Evolutionary conservation across 2,113 vertebrate species (phyloP), one percentile per base, ranked within the genome.

Genomic region (Fregetta grallaria): DNA sequence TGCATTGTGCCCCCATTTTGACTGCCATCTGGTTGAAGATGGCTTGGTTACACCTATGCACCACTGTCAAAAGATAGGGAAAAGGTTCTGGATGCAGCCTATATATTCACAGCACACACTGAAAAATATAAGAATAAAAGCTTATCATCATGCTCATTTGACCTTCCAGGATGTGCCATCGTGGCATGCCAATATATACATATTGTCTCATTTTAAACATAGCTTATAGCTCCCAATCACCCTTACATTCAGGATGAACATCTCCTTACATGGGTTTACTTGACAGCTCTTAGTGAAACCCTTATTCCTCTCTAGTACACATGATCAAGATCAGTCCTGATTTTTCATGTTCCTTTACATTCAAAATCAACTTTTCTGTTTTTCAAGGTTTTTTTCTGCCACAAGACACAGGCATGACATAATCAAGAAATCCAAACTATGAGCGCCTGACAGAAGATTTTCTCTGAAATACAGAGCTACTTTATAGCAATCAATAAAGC

Each of bases 401-500:
- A 62, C 0, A 0, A 96, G 72, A 78, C 32, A 49, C 32, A 67
- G 47, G 27, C 36, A 82, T 87, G 86, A 75, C 53, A 85, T 70
- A 95, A 89, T 81, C 79, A 92, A 94, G 80, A 91, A 92, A 89
- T 68, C 76, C 86, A 96, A 87, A 75, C 61, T 75, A n/a, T 18
- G 18, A 70, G 89, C 2, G 1, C 36, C 77, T n/a, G 77, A 82
- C 66, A 79, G 65, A 94, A 95, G 83, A 87, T 94, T 94, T 94
- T 92, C 76, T 89, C 89, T 90, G 74, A 95, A 97, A 94, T 92
- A 95, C 70, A 85, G 86, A 75, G 47, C 76, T 91, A 82, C 58
- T 95, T 92, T 63, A 62, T 18, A 94, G 80, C 91, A 96, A 97
- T 97, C 95, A 91, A 94, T 96, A 97, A 94, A 67, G 66, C 83